phyloP scores from a whole-genome alignment of 2,113 vertebrate genomes.

The Crypturellus undulatus region DNA sequence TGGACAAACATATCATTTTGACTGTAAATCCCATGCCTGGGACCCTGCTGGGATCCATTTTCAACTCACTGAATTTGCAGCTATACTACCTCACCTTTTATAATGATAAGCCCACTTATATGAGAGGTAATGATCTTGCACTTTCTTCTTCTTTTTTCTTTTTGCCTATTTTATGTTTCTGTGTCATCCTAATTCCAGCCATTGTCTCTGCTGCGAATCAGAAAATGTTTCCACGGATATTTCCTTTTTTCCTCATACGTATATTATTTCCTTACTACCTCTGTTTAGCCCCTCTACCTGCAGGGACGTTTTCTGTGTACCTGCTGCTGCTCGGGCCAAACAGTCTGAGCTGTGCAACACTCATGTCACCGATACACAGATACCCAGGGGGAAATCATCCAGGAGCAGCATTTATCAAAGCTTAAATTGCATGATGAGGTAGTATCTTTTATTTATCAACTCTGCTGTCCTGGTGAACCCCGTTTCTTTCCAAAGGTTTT shows the following conservation, averaged over 20 bases:
- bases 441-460: not conserved
- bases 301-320: not conserved
- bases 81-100: not conserved
- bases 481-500: not conserved
- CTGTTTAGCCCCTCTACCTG: not conserved
- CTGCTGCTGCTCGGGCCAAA: not conserved
- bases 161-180: not conserved
- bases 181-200: not conserved
- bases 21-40: not conserved
- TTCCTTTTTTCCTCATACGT: not conserved
- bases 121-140: not conserved
- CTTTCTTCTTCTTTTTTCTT: not conserved
- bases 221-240: not conserved
- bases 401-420: not conserved
- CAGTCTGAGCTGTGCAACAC: not conserved
- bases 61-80: not conserved
- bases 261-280: not conserved
- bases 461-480: not conserved
- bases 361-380: not conserved
- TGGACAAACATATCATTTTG: not conserved
- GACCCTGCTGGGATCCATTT: not conserved
- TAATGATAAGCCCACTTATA: not conserved
- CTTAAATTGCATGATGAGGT: not conserved
- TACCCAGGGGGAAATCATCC: not conserved
- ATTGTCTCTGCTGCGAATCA: not conserved